Conservation (phyloP, 1,140 invertebrate species). For the Araneus ventricosus region DNA sequence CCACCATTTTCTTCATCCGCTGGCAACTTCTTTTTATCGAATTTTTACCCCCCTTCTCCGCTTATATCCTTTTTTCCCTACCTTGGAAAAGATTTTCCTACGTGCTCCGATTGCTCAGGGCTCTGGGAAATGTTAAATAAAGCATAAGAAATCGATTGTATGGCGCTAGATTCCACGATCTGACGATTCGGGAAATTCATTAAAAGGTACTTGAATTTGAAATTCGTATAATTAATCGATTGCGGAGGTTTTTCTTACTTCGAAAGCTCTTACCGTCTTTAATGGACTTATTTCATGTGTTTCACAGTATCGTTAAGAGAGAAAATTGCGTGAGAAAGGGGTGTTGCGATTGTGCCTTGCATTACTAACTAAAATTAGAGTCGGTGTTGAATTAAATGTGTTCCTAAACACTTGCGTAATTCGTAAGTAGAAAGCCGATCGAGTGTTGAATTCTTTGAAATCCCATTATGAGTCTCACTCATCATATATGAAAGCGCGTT, state of each 20-base stretch:
- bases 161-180: not conserved
- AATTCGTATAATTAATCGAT: constrained; percentile 3
- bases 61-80: not conserved
- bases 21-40: constrained; percentile 20
- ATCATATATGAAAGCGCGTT: too few species aligned
- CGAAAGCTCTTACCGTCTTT: not conserved
- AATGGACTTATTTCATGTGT: constrained; percentile 19
- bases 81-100: not conserved
- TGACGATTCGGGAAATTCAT: constrained; percentile 16
- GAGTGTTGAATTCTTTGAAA: too few species aligned
- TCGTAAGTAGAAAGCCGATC: too few species aligned
- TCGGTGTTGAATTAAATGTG: too few species aligned
- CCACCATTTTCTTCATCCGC: not conserved
- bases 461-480: too few species aligned
- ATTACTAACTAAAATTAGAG: too few species aligned
- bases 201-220: constrained; percentile 21
- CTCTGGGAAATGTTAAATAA: constrained; percentile 3
- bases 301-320: not conserved
- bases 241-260: not conserved
- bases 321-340: not conserved
- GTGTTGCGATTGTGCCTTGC: not conserved
- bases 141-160: not conserved
- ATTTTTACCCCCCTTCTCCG: not conserved
- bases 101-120: not conserved
- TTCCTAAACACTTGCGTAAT: too few species aligned